These are phyloP conservation scores for Muscicapa striata DNA, from an alignment of 2,797 vertebrate species.

Conservation along the genomic window DNA sequence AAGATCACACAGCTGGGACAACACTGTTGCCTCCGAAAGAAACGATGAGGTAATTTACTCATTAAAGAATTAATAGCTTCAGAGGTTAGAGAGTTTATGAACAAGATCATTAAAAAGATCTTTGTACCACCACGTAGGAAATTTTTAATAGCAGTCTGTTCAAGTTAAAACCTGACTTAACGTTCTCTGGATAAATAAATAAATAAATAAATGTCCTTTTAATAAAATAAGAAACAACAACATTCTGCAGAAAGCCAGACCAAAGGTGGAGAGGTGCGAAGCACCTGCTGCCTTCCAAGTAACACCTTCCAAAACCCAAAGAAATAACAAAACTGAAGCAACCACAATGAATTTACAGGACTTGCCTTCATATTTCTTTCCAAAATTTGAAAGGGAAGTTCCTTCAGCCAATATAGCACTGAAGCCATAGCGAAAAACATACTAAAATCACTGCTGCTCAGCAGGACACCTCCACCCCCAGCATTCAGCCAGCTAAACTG, in stretches of 20 bases:
- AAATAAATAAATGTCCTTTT: background rate
- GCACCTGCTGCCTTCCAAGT: background rate
- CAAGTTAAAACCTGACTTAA: background rate
- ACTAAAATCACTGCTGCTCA: background rate
- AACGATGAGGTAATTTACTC: background rate
- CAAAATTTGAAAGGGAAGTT: background rate
- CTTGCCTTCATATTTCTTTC: background rate
- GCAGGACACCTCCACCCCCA: background rate
- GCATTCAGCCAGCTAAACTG: background rate
- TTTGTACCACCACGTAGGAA: background rate
- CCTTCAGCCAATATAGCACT: background rate
- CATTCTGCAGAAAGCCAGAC: background rate
- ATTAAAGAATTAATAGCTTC: background rate
- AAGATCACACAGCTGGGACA: constrained; percentile 3
- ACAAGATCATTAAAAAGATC: background rate
- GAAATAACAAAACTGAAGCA: background rate
- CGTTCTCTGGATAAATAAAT: background rate
- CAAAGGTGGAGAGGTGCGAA: rapidly evolving
- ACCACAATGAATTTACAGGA: background rate
- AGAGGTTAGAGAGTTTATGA: background rate
- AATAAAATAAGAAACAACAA: background rate
- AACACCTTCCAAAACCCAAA: background rate
- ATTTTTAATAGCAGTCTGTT: background rate
- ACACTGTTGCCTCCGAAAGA: background rate
- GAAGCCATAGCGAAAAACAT: background rate